Conservation (phyloP, 2,113 vertebrate species). For the Gnathonemus longibarbis region DNA sequence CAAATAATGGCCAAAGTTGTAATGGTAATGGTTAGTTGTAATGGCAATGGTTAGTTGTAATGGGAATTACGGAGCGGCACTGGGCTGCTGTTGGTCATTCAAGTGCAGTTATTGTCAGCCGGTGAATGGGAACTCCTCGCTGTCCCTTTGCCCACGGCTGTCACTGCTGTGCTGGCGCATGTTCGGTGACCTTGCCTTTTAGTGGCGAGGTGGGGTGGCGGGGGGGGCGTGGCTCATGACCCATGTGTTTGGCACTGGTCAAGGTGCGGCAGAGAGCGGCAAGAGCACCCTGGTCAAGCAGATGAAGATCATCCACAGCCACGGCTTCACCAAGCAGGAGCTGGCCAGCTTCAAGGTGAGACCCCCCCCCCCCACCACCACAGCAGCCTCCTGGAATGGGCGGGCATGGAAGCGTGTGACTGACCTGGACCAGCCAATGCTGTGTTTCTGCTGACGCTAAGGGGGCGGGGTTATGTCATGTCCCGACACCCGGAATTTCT, state of each 20-base stretch:
- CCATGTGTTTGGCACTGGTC: not conserved
- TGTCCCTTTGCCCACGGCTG: no score
- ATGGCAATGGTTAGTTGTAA: not conserved
- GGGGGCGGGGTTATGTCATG: not conserved
- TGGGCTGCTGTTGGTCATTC: not conserved
- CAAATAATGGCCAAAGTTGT: not conserved
- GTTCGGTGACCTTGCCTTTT: not conserved
- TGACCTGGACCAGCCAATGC: not conserved
- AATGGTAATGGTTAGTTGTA: not conserved
- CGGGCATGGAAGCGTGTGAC: not conserved
- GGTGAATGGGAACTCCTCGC: not conserved
- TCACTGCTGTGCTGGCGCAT: not conserved
- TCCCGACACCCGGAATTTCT: not conserved
- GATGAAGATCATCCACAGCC: constrained; percentile 63
- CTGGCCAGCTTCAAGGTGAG: constrained; percentile 61
- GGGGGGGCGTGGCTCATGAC: not conserved
- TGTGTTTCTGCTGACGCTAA: not conserved
- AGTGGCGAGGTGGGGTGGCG: not conserved
- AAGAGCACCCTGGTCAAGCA: constrained; percentile 64
- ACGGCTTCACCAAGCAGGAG: constrained; percentile 60
- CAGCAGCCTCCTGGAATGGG: not conserved
- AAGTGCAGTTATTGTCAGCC: not conserved
- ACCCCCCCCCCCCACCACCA: not conserved
- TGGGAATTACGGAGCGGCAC: not conserved
- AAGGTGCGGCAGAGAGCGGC: constrained; percentile 62